Conservation (phyloP, 2,888 invertebrate species). For the Callimorpha dominula region DNA sequence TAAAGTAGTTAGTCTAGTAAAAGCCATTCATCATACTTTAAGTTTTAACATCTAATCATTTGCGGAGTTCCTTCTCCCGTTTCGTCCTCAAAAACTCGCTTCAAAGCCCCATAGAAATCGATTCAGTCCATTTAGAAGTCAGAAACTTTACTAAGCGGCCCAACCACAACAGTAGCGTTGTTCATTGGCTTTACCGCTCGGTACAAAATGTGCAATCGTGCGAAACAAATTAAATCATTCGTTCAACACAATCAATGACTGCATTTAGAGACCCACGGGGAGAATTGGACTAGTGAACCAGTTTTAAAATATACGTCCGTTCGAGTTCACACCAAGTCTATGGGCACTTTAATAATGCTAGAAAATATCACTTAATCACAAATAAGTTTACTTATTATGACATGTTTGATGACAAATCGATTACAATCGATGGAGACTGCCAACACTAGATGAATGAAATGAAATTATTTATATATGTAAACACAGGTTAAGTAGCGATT, state of each 20-base stretch:
- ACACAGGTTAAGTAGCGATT: no score
- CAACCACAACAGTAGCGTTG: constrained; percentile 10
- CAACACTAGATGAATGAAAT: no score
- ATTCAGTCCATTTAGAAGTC: not conserved
- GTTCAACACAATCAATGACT: constrained; percentile 12
- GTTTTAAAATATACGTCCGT: not conserved
- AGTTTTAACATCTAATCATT: not conserved
- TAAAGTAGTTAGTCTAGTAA: no score
- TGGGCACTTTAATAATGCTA: no score
- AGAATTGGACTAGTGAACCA: not conserved
- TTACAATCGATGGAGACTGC: no score
- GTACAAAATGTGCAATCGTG: constrained; percentile 17
- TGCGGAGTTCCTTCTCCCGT: not conserved
- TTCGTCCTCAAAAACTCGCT: not conserved
- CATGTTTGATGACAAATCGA: no score
- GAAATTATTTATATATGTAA: no score
- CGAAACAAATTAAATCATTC: constrained; percentile 20
- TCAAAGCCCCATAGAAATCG: not conserved
- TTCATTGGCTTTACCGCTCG: constrained; percentile 22
- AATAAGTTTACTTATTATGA: no score
- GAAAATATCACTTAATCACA: no score
- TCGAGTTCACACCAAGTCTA: no score
- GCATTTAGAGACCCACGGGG: constrained; percentile 1
- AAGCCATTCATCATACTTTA: not conserved
- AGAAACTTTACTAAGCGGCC: constrained; percentile 5